These are phyloP conservation scores for Chascanopsetta lugubris DNA, from an alignment of 2,113 vertebrate species.

Conservation along the genomic window DNA sequence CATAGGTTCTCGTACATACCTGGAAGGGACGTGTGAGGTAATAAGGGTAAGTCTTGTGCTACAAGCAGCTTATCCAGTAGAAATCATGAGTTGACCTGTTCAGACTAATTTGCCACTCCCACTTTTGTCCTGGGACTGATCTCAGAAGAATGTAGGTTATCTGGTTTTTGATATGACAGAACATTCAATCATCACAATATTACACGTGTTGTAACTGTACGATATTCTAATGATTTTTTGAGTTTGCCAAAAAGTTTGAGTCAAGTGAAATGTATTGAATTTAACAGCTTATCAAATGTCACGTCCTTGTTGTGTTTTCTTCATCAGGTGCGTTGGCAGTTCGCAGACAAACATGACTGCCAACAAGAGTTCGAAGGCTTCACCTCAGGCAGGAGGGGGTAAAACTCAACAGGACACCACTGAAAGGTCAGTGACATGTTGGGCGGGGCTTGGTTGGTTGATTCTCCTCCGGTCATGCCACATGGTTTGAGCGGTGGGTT, in stretches of 20 bases:
- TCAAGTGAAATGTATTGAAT: background rate
- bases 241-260: background rate
- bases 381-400: constrained; percentile 87
- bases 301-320: constrained; percentile 61
- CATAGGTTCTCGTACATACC: no score
- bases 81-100: constrained; percentile 14
- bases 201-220: background rate
- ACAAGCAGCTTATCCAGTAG: no score
- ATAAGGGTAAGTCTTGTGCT: no score
- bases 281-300: background rate
- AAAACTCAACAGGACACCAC: constrained; percentile 87
- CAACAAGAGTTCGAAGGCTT: constrained; percentile 95
- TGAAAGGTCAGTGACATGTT: constrained; percentile 86
- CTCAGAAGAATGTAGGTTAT: constrained; percentile 22
- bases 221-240: background rate
- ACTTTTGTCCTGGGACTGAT: constrained; percentile 10
- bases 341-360: constrained; percentile 94
- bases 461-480: constrained; percentile 6
- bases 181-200: constrained; percentile 8
- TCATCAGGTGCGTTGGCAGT: constrained; percentile 83
- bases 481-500: background rate
- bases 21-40: no score
- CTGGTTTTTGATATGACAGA: constrained; percentile 1
- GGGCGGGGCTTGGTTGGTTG: background rate
- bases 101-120: constrained; percentile 8